These are phyloP conservation scores for Steromphala cineraria DNA, from an alignment of 2,888 invertebrate species.

Conservation along the genomic window DNA sequence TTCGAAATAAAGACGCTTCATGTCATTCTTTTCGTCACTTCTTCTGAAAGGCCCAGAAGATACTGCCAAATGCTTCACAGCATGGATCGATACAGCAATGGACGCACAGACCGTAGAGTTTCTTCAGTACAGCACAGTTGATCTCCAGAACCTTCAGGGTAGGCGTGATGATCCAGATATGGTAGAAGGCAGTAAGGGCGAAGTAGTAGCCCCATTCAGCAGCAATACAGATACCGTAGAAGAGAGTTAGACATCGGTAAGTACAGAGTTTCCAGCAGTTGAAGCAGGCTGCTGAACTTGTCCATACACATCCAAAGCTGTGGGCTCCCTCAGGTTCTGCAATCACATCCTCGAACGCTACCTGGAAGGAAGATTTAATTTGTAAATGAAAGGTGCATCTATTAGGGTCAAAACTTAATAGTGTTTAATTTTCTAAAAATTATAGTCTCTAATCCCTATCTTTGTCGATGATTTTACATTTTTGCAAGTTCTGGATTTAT, in stretches of 20 bases:
- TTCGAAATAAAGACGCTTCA: background rate
- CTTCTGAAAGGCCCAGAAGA: constrained; percentile 45
- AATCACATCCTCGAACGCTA: constrained; percentile 50
- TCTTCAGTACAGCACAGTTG: constrained; percentile 71
- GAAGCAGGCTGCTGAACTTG: constrained; percentile 80
- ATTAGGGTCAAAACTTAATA: too few species aligned
- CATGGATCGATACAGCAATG: constrained; percentile 73
- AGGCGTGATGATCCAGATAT: constrained; percentile 85
- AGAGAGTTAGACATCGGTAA: constrained; percentile 82
- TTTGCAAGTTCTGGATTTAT: too few species aligned
- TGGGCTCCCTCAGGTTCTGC: constrained; percentile 60
- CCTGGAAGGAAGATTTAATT: constrained; percentile 26
- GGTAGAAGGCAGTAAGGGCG: constrained; percentile 78
- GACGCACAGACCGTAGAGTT: constrained; percentile 76
- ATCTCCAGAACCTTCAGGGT: constrained; percentile 82
- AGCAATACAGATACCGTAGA: constrained; percentile 82
- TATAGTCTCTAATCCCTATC: too few species aligned
- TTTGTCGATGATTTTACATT: too few species aligned
- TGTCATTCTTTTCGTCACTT: background rate
- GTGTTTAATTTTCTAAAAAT: too few species aligned
- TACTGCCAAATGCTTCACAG: constrained; percentile 40
- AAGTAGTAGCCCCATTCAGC: constrained; percentile 77
- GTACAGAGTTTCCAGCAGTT: constrained; percentile 81
- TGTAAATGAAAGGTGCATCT: too few species aligned
- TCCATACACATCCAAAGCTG: constrained; percentile 83